Percentiles rank a stretch among this genome's conserved stretches.
Conservation (phyloP, 2,797 vertebrate species). For the Lacerta bilineata region DNA sequence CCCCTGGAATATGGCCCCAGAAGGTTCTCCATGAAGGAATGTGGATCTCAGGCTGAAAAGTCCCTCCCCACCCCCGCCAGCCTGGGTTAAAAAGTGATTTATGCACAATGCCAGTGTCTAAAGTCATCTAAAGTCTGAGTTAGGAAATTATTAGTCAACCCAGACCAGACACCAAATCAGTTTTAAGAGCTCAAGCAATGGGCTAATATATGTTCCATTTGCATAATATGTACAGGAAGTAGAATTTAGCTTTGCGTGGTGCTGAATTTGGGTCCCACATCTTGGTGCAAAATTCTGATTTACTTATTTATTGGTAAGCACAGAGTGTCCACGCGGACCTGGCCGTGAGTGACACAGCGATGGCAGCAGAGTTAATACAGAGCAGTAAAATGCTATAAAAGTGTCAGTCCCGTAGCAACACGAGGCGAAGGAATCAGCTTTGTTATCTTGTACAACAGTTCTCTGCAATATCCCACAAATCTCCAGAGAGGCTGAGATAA, state of each 20-base stretch:
- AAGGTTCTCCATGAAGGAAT: neutral
- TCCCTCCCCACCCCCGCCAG: too few relatives aligned
- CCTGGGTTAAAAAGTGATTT: too few relatives aligned
- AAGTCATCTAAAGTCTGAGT: neutral
- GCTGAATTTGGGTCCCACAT: neutral
- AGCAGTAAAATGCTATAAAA: accelerated
- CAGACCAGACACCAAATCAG: neutral
- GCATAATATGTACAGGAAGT: neutral
- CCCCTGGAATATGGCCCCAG: neutral
- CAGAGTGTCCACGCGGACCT: neutral
- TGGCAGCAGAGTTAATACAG: accelerated
- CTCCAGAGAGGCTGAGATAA: constrained; percentile 46
- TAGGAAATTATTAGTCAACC: neutral
- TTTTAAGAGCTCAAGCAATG: too few relatives aligned
- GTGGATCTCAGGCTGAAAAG: too few relatives aligned
- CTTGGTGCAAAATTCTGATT: neutral
- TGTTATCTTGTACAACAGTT: constrained; percentile 41
- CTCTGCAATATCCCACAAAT: constrained; percentile 47
- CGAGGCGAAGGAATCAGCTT: neutral
- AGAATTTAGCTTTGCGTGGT: neutral
- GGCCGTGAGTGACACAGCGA: neutral
- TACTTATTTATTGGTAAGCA: neutral
- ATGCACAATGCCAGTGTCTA: neutral
- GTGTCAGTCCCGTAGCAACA: neutral
- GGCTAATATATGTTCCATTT: neutral